A percentile compares a stretch with the other conserved stretches of the same genome.
phyloP scores from a whole-genome alignment of 64 coral and sea anemone species.

The Pachyseris speciosa region DNA sequence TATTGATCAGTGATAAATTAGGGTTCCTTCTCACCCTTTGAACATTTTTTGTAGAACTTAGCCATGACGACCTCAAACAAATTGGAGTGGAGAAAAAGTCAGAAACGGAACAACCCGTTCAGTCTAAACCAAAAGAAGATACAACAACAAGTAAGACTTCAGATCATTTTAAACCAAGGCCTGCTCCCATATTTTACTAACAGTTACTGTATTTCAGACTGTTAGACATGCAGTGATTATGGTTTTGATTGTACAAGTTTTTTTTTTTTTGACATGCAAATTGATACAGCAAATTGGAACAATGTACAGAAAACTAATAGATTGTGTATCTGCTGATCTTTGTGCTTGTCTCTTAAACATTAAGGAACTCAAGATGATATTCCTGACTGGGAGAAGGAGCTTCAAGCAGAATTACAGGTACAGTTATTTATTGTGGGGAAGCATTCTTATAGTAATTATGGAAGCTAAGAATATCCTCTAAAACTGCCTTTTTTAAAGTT shows the following conservation, averaged over 20 bases:
- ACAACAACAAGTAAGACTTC: not conserved
- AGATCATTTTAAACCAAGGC: too few species aligned
- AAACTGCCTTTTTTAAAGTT: too few species aligned
- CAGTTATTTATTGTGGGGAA: too few species aligned
- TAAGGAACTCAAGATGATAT: conserved; percentile 61
- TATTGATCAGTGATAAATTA: not conserved
- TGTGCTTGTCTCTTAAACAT: not conserved
- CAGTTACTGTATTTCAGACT: too few species aligned
- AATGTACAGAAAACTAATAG: too few species aligned
- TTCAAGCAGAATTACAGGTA: conserved; percentile 96
- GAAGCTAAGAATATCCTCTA: too few species aligned
- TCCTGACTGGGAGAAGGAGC: conserved; percentile 95
- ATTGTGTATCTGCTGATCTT: not conserved
- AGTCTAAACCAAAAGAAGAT: conserved; percentile 38
- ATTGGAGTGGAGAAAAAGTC: conserved; percentile 81
- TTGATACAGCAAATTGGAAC: too few species aligned
- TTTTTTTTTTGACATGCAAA: too few species aligned
- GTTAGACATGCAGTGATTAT: too few species aligned
- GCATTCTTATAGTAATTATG: too few species aligned
- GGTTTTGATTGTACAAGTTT: too few species aligned
- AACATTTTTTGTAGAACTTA: conserved; percentile 75
- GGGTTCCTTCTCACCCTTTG: not conserved
- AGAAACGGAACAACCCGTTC: conserved; percentile 10
- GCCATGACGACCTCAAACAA: conserved; percentile 90
- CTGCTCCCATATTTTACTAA: too few species aligned